Evolutionary conservation across 2,888 invertebrate species (phyloP), one percentile per base, ranked within the genome.

Genomic region (Watsonalla binaria): DNA sequence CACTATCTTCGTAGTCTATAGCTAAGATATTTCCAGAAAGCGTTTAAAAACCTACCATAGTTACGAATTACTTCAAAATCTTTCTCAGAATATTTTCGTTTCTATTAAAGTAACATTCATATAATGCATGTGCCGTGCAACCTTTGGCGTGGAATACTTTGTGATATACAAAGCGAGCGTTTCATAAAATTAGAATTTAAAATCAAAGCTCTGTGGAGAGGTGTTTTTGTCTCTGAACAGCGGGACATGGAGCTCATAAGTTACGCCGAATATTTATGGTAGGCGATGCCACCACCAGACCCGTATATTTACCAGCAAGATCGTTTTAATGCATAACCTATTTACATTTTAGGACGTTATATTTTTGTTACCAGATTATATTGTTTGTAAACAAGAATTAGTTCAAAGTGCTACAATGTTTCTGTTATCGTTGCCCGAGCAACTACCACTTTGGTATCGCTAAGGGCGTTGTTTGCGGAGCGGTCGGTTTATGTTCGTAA

Each of bases 141-240:
- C 42, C 8, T 11, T 11, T 5, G 11, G 11, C 2, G 42, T 37
- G 42, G 74, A 82, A 82, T 76, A 74, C 76, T 70, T 71, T 77
- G 74, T 75, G 83, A 83, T 86, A 86, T 84, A 82, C 82, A 84
- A 87, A 87, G 74, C 66, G 78, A 74, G 76, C 76, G 78, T 80
- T 81, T 84, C 82, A 82, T 86, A 84, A 86, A 87, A 88, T 87
- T 87, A 83, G 85, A 88, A 87, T 87, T 87, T 87, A 84, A 87
- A 88, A 87, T 87, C 85, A 87, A 82, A 85, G 76, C 84, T 78
- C 81, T 73, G 76, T 76, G 72, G 77, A 65, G 81, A 80, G 80
- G 80, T 84, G 85, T 84, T 86, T 86, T 86, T 86, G 82, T 80
- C 74, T 74, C 76, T 68, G 71, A 68, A 66, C 65, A 63, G 68